Base-by-base conservation (phyloP, 2,797 vertebrate genomes). In the Hemibagrus guttatus region DNA sequence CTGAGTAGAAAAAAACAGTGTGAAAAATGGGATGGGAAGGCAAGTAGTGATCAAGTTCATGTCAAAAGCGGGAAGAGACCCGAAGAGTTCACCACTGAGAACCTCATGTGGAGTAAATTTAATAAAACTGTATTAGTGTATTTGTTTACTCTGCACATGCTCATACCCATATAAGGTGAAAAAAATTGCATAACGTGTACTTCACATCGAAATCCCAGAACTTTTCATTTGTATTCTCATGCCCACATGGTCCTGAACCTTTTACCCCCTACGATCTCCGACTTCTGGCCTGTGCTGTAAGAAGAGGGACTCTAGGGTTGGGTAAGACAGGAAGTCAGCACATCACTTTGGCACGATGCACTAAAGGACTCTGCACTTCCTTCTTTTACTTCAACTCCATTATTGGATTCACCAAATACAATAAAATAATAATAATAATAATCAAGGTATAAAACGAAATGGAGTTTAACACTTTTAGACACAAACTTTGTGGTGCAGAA, bases 71-170 rank as follows among this genome's bases (percentile, higher is more conserved):
- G 7, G 8, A 17, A 79, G 28, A 78, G 85, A 58, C 46, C 42
- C 8, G 26, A 61, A 75, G 71, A 71, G 71, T 78, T 64, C 74
- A 52, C 13, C 26, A 31, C 85, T 83, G 72, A 89, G 85, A 86
- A 84, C 83, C 72, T 81, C 69, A 46, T 86, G 56, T 68, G 83
- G 87, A 85, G 80, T 3, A 61, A 82, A 86, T 85, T 28, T 81
- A 88, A 85, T 89, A 81, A 89, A 85, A 78, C 76, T 4, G 78
- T 61, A 71, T 89, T 90, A 84, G 49, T 72, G 35, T 61, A 83
- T 84, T 87, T 64, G 88, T 85, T 88, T 83, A 68, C 42, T 75
- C 58, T 82, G 74, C 58, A 42, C 3, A 31, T 28, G 28, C 42
- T 69, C 42, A 54, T 59, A 14, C 28, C 86, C 82, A 87, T 80